A percentile compares a stretch with the other conserved stretches of the same genome.
Evolutionary conservation across 1,140 invertebrate species (phyloP).

Genomic region (Lordiphosa clarofinis): DNA sequence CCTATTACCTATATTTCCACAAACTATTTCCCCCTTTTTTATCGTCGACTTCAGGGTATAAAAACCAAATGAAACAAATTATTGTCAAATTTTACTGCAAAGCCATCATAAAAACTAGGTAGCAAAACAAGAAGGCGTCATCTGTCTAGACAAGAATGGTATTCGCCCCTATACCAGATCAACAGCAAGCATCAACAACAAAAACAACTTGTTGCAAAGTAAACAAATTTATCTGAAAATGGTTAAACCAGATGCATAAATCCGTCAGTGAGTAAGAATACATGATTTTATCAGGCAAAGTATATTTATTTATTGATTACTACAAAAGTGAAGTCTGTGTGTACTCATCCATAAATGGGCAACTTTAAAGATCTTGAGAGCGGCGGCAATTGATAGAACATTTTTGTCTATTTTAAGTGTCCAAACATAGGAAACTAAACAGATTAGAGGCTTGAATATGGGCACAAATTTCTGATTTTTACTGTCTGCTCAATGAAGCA

Average conservation of each 20-base stretch:
- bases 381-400: too few relatives aligned
- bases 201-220: background rate
- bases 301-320: slow-evolving; percentile 11
- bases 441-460: too few relatives aligned
- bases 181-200: slow-evolving; percentile 3
- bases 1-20: too few relatives aligned
- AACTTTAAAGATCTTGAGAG: too few relatives aligned
- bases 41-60: too few relatives aligned
- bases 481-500: slow-evolving; percentile 28
- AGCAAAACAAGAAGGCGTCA: slow-evolving; percentile 23
- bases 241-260: slow-evolving; percentile 7
- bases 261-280: slow-evolving; percentile 4
- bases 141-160: slow-evolving; percentile 37
- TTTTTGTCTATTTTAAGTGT: too few relatives aligned
- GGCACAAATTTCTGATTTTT: too few relatives aligned
- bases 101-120: background rate
- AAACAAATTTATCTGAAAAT: slow-evolving; percentile 1
- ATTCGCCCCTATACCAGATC: slow-evolving; percentile 39
- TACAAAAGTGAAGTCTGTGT: too few relatives aligned
- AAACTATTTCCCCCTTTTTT: too few relatives aligned
- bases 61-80: background rate
- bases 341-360: too few relatives aligned
- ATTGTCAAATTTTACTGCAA: too few relatives aligned
- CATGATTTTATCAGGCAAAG: slow-evolving; percentile 4
- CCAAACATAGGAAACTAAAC: too few relatives aligned